phyloP scores from a whole-genome alignment of 2,797 vertebrate genomes.

The Clarias laeviceps region DNA sequence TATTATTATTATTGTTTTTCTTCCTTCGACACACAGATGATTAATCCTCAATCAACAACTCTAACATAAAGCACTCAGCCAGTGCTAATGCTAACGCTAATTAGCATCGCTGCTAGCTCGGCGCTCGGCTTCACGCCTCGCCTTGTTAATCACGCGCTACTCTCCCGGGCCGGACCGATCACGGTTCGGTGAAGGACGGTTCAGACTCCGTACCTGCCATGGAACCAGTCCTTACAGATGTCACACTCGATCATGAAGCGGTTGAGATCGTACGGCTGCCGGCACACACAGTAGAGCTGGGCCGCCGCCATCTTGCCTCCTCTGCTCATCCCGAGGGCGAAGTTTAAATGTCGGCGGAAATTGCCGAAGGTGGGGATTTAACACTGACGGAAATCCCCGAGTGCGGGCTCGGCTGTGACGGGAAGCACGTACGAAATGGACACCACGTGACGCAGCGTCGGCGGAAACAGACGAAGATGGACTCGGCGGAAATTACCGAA shows the following conservation, averaged over 20 bases:
- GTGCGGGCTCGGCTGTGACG: neutral
- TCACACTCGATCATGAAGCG: constrained; percentile 99
- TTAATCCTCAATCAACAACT: neutral
- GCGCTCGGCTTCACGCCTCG: neutral
- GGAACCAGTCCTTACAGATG: constrained; percentile 98
- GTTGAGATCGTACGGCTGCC: constrained; percentile 94
- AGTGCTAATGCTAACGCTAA: neutral
- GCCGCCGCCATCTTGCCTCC: constrained; percentile 87
- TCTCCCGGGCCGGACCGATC: neutral
- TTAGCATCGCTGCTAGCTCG: constrained; percentile 1
- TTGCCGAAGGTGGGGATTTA: constrained; percentile 24
- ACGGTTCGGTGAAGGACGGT: neutral
- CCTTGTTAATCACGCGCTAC: rapidly evolving
- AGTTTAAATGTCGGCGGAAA: constrained; percentile 43
- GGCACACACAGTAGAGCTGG: constrained; percentile 97
- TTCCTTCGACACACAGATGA: neutral
- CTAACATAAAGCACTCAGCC: neutral
- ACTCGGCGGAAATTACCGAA: neutral
- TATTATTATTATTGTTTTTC: no score
- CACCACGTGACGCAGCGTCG: neutral
- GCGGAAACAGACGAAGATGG: constrained; percentile 11
- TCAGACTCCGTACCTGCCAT: constrained; percentile 84
- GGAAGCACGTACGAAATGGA: neutral
- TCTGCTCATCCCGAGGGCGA: constrained; percentile 66
- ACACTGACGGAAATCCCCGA: constrained; percentile 28